Evolutionary conservation across 2,888 invertebrate species (phyloP).

Genomic region (Eristalis intricaria): DNA sequence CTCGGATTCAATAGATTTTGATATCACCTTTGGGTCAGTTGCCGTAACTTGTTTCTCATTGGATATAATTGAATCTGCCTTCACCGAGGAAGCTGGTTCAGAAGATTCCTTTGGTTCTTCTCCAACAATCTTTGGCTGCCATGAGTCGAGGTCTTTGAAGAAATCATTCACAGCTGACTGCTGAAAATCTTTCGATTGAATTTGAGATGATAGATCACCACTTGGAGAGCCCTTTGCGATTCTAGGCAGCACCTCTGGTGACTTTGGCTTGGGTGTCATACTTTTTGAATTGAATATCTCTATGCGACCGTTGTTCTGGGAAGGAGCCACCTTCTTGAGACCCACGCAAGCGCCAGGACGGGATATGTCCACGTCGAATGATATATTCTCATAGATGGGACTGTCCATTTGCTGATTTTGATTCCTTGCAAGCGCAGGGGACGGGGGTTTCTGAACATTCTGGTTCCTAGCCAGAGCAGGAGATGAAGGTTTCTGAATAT

Average conservation of each 20-base stretch:
- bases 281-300: constrained; percentile 79
- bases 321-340: constrained; percentile 11
- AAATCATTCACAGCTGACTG: constrained; percentile 41
- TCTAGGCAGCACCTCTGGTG: constrained; percentile 54
- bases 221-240: constrained; percentile 74
- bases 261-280: constrained; percentile 68
- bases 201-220: constrained; percentile 2
- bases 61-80: background rate
- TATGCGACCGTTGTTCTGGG: constrained; percentile 77
- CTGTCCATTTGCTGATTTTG: background rate
- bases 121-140: constrained; percentile 30
- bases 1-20: background rate
- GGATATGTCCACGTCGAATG: constrained; percentile 8
- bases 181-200: constrained; percentile 46
- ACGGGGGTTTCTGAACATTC: background rate
- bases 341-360: background rate
- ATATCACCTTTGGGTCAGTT: constrained; percentile 45
- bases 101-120: background rate
- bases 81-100: background rate
- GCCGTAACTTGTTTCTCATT: background rate
- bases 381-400: constrained; percentile 46
- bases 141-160: constrained; percentile 42
- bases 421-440: background rate
- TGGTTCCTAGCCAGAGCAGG: background rate
- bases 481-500: background rate